A percentile compares a stretch with the other conserved stretches of the same genome.
Conservation (phyloP, 2,888 invertebrate species). For the Caenorhabditis sp. region DNA sequence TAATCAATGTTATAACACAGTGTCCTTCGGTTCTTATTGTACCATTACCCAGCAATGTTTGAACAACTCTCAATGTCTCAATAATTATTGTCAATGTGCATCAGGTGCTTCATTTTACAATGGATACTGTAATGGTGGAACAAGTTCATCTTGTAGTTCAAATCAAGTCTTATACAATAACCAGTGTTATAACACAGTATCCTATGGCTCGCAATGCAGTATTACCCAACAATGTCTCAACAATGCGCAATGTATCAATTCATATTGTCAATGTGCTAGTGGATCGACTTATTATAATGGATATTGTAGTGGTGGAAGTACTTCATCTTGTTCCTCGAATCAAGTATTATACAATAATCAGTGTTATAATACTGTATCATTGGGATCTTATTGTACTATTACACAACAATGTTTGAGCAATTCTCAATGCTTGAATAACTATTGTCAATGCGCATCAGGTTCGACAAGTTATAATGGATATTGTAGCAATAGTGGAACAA, state of each 20-base stretch:
- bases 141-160: conserved; percentile 17
- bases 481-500: conserved; percentile 21
- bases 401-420: conserved; percentile 50
- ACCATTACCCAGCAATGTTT: conserved; percentile 51
- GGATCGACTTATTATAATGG: conserved; percentile 9
- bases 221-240: conserved; percentile 51
- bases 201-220: conserved; percentile 45
- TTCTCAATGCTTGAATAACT: conserved; percentile 29
- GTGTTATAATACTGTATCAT: conserved; percentile 46
- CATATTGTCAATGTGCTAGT: conserved; percentile 34
- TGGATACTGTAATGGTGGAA: conserved; percentile 20
- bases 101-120: conserved; percentile 27
- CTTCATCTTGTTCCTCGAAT: not conserved
- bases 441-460: conserved; percentile 41
- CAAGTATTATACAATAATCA: conserved; percentile 39
- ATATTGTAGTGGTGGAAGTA: not conserved
- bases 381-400: conserved; percentile 47
- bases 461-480: conserved; percentile 25
- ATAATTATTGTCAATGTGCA: conserved; percentile 37
- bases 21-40: conserved; percentile 47
- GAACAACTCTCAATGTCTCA: conserved; percentile 28
- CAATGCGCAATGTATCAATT: conserved; percentile 32
- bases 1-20: conserved; percentile 52
- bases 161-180: conserved; percentile 22
- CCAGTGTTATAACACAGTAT: conserved; percentile 38